These are phyloP conservation scores for Poeciliopsis retropinna DNA, from an alignment of 2,113 vertebrate genomes.

Conservation along the genomic window DNA sequence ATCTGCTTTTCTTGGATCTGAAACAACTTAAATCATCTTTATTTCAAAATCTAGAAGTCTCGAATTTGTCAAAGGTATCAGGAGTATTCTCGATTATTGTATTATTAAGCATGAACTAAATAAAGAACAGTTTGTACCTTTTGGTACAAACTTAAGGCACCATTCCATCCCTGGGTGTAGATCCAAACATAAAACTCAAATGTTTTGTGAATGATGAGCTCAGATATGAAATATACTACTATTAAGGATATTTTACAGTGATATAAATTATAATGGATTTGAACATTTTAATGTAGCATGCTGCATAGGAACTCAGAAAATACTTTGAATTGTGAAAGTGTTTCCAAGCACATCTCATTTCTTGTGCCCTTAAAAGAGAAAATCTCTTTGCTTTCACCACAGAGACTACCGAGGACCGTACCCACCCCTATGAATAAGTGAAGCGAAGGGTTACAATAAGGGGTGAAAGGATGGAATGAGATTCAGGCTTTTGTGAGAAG, in stretches of 20 bases:
- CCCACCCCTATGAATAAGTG: not conserved
- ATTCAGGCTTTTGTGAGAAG: constrained; percentile 4
- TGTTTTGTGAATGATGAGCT: not conserved
- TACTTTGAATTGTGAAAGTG: not conserved
- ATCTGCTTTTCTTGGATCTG: not conserved
- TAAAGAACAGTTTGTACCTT: too few relatives aligned
- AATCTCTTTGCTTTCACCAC: not conserved
- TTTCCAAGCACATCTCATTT: not conserved
- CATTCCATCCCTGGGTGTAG: too few relatives aligned
- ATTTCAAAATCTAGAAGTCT: not conserved
- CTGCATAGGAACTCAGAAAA: too few relatives aligned
- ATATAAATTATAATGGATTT: not conserved
- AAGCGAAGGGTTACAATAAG: not conserved
- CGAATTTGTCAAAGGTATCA: too few relatives aligned
- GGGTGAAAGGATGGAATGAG: not conserved
- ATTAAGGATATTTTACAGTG: not conserved
- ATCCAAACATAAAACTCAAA: too few relatives aligned
- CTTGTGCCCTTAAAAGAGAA: not conserved
- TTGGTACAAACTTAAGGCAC: too few relatives aligned
- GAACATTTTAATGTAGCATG: not conserved
- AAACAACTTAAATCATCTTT: not conserved
- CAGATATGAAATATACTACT: not conserved
- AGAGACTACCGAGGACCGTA: not conserved
- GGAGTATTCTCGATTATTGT: too few relatives aligned
- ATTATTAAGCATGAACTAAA: too few relatives aligned